Conservation (phyloP, 2,113 vertebrate genomes). For the rabbit (Oryctolagus cuniculus) region DNA sequence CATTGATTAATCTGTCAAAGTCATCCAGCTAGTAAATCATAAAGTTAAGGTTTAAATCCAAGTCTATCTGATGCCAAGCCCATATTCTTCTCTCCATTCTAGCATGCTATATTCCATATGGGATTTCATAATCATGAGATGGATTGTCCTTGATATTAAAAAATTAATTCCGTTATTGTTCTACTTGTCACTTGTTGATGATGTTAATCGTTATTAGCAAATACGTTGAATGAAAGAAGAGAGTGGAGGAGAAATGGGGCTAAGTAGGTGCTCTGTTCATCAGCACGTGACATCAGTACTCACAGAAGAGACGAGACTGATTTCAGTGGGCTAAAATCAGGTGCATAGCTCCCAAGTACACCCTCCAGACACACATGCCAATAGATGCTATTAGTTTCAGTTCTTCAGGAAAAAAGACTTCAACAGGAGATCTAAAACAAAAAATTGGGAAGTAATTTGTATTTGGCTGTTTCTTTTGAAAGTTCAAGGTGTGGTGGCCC, state of each 20-base stretch:
- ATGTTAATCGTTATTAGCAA: neutral
- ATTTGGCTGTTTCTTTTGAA: neutral
- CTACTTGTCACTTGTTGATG: neutral
- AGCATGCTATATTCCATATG: neutral
- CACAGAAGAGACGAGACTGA: neutral
- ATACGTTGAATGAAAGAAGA: slow-evolving; percentile 24
- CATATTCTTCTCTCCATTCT: neutral
- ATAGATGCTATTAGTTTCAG: neutral
- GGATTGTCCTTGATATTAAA: neutral
- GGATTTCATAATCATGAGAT: neutral
- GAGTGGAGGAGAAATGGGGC: neutral
- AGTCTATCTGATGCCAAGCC: neutral
- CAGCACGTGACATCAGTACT: neutral
- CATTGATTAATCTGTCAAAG: neutral
- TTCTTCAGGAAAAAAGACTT: slow-evolving; percentile 30
- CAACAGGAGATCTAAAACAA: neutral
- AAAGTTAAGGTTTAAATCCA: slow-evolving; percentile 30
- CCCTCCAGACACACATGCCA: neutral
- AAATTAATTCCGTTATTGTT: slow-evolving; percentile 8
- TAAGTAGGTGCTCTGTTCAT: neutral
- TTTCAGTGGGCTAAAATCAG: neutral
- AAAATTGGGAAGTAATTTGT: neutral
- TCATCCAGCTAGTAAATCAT: neutral
- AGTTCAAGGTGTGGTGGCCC: no score
- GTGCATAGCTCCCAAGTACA: neutral